phyloP scores from a whole-genome alignment of 2,113 vertebrate species.

The Tetrax tetrax region DNA sequence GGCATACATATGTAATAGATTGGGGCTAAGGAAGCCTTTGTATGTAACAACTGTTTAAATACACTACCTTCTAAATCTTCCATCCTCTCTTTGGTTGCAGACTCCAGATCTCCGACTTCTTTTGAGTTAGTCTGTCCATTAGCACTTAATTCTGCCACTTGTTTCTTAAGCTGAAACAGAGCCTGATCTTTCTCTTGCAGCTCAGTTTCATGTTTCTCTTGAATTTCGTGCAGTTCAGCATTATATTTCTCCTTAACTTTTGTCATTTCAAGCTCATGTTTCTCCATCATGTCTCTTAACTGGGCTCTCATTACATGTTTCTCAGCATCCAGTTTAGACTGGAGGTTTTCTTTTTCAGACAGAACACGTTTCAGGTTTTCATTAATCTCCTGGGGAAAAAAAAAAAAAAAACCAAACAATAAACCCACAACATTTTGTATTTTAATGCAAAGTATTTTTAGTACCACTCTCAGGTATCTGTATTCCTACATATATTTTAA shows the following conservation, averaged over 20 bases:
- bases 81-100: slow-evolving; percentile 65
- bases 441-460: neutral
- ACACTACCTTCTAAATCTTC: slow-evolving; percentile 83
- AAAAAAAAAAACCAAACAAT: neutral
- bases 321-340: slow-evolving; percentile 89
- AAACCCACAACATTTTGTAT: neutral
- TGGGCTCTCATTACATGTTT: slow-evolving; percentile 91
- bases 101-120: neutral
- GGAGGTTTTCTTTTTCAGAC: slow-evolving; percentile 85
- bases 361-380: slow-evolving; percentile 79
- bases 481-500: neutral
- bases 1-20: accelerated
- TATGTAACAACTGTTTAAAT: neutral
- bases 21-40: neutral
- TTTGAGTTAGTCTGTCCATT: neutral
- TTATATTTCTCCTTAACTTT: slow-evolving; percentile 66
- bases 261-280: slow-evolving; percentile 82
- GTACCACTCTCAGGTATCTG: neutral
- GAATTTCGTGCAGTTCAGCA: slow-evolving; percentile 66
- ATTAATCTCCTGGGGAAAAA: slow-evolving; percentile 74
- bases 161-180: slow-evolving; percentile 68
- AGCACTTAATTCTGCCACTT: slow-evolving; percentile 73
- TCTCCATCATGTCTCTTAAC: slow-evolving; percentile 87
- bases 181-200: slow-evolving; percentile 76
- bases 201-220: slow-evolving; percentile 78